phyloP scores from a whole-genome alignment of 2,797 vertebrate species.

The Thripadectes ignobilis region DNA sequence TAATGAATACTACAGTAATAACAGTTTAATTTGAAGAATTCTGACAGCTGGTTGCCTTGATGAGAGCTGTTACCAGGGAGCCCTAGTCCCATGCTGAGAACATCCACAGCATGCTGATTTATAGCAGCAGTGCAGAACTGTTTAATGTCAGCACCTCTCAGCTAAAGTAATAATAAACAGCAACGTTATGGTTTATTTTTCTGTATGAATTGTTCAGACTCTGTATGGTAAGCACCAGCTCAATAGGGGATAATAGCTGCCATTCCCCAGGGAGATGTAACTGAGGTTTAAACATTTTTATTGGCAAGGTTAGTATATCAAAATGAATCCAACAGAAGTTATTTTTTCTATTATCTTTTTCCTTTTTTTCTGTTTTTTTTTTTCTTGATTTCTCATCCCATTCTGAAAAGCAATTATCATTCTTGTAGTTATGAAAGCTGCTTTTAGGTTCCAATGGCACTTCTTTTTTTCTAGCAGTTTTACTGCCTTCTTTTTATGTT shows the following conservation, averaged over 20 bases:
- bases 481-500: not conserved
- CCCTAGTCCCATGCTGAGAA: slow-evolving; percentile 77
- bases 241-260: slow-evolving; percentile 79
- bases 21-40: slow-evolving; percentile 84
- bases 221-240: slow-evolving; percentile 79
- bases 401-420: slow-evolving; percentile 60
- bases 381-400: not conserved
- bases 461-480: slow-evolving; percentile 21
- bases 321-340: slow-evolving; percentile 63
- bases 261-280: slow-evolving; percentile 74
- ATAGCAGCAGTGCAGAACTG: slow-evolving; percentile 81
- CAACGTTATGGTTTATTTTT: slow-evolving; percentile 83
- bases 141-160: slow-evolving; percentile 85
- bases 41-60: slow-evolving; percentile 82
- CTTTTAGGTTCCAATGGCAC: slow-evolving; percentile 29
- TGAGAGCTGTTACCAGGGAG: slow-evolving; percentile 82
- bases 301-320: slow-evolving; percentile 66
- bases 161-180: slow-evolving; percentile 84
- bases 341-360: not conserved
- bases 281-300: slow-evolving; percentile 70
- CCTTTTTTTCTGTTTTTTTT: not conserved
- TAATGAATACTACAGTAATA: slow-evolving; percentile 82
- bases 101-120: slow-evolving; percentile 82
- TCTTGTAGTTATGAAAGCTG: slow-evolving; percentile 35
- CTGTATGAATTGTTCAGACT: slow-evolving; percentile 82